These are phyloP conservation scores for Gila robusta DNA, from an alignment of 2,797 vertebrate species.

Conservation along the genomic window DNA sequence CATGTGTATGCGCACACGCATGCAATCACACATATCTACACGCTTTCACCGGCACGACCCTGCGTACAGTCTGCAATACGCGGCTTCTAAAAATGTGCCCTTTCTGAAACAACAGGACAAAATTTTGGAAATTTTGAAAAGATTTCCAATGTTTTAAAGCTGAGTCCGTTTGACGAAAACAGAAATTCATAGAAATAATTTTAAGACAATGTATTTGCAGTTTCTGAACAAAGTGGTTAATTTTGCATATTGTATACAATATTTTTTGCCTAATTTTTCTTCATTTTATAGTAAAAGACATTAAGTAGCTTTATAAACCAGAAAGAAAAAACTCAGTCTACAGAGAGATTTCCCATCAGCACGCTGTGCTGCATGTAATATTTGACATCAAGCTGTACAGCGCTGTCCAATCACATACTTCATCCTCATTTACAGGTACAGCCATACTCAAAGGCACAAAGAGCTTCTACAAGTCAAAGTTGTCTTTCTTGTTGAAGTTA, in stretches of 20 bases:
- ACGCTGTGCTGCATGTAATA: constrained; percentile 79
- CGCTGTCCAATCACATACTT: constrained; percentile 82
- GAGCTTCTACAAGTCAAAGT: constrained; percentile 75
- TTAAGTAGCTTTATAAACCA: constrained; percentile 80
- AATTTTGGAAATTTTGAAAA: constrained; percentile 74
- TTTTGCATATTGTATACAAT: constrained; percentile 82
- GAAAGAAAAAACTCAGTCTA: constrained; percentile 72
- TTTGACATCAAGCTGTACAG: constrained; percentile 84
- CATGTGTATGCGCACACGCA: constrained; percentile 55
- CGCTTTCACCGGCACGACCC: constrained; percentile 41
- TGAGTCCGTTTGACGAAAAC: constrained; percentile 70
- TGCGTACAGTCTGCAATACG: constrained; percentile 46
- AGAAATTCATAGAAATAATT: constrained; percentile 57
- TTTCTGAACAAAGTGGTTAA: constrained; percentile 77
- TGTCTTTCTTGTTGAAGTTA: constrained; percentile 81
- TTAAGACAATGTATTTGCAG: constrained; percentile 79
- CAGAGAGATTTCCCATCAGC: constrained; percentile 72
- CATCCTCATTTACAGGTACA: constrained; percentile 80
- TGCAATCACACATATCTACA: constrained; percentile 49
- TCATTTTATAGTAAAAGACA: constrained; percentile 77
- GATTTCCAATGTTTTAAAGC: constrained; percentile 80
- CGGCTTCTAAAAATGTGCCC: constrained; percentile 70
- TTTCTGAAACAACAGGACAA: constrained; percentile 76
- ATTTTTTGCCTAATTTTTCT: constrained; percentile 59
- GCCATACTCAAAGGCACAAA: constrained; percentile 78